A percentile compares a stretch with the other conserved stretches of the same genome.
phyloP scores from a whole-genome alignment of 2,797 vertebrate genomes.

The Artibeus jamaicensis region DNA sequence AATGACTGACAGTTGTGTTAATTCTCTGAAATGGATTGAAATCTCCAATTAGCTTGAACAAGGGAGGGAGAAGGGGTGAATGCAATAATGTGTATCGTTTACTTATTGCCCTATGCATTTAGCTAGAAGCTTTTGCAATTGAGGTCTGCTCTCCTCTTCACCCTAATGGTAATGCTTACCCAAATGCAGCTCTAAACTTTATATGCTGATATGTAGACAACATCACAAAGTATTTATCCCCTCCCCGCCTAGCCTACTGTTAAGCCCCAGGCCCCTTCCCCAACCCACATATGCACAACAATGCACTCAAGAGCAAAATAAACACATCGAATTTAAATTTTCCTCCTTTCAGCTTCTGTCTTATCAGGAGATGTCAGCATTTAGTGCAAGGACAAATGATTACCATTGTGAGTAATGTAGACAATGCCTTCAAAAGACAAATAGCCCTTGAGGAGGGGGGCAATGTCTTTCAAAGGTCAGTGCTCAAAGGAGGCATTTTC shows the following conservation, averaged over 20 bases:
- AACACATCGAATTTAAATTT: constrained; percentile 76
- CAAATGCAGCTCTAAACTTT: constrained; percentile 54
- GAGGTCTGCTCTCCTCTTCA: constrained; percentile 51
- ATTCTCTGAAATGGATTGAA: constrained; percentile 61
- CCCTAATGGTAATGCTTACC: constrained; percentile 37
- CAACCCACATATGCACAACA: neutral
- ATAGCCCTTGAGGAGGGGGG: constrained; percentile 26
- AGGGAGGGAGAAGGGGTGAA: neutral
- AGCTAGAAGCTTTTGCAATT: constrained; percentile 38
- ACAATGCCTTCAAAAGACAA: constrained; percentile 72
- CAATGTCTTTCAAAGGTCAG: constrained; percentile 58
- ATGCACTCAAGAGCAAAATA: constrained; percentile 72
- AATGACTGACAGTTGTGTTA: constrained; percentile 41
- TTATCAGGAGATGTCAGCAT: constrained; percentile 73
- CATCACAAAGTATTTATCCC: constrained; percentile 60
- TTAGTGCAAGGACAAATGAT: constrained; percentile 74
- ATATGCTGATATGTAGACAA: constrained; percentile 4
- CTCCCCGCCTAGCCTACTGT: neutral
- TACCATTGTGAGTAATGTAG: constrained; percentile 69
- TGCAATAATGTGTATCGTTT: constrained; percentile 43
- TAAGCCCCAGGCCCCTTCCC: neutral
- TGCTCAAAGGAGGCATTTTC: constrained; percentile 52
- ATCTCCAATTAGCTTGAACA: constrained; percentile 60
- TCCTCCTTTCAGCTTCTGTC: constrained; percentile 65
- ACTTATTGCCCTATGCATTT: constrained; percentile 25